Evolutionary conservation across 2,888 invertebrate species (phyloP).

Genomic region (Tillus elongatus): DNA sequence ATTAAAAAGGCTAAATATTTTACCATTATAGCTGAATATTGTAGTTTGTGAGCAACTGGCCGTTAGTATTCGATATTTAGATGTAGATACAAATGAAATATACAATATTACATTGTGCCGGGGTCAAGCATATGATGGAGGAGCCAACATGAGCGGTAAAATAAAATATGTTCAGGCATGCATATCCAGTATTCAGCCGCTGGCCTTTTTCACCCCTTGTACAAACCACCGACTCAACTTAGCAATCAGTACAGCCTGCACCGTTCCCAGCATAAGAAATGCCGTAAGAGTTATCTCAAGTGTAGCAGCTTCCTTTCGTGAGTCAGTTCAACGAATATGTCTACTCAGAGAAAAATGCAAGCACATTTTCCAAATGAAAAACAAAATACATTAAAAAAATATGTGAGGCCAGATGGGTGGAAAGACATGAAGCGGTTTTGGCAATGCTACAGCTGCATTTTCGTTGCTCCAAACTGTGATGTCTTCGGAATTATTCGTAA

Average conservation of each 20-base stretch:
- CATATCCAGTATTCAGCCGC: background rate
- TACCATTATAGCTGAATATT: conserved; percentile 3
- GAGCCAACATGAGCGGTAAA: conserved; percentile 3
- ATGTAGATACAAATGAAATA: conserved; percentile 4
- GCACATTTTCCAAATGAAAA: conserved; percentile 5
- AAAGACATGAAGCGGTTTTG: background rate
- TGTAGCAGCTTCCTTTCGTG: conserved; percentile 2
- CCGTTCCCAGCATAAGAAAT: conserved; percentile 7
- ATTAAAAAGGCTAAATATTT: conserved; percentile 6
- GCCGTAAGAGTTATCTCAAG: background rate
- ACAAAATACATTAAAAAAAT: conserved; percentile 2
- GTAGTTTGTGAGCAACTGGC: background rate
- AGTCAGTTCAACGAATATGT: conserved; percentile 6
- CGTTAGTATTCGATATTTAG: background rate
- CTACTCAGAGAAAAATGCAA: conserved; percentile 8
- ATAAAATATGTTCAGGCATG: conserved; percentile 1
- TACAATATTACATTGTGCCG: conserved; percentile 4
- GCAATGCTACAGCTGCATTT: conserved; percentile 8
- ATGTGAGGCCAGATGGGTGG: conserved; percentile 2
- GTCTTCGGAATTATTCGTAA: conserved; percentile 5
- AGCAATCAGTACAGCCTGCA: conserved; percentile 7
- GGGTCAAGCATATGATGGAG: conserved; percentile 9
- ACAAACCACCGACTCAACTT: conserved; percentile 8
- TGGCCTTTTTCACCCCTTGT: conserved; percentile 3
- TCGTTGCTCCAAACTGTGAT: conserved; percentile 5